A percentile compares a stretch with the other conserved stretches of the same genome.
These are phyloP conservation scores for Porites rus DNA, from an alignment of 92 coral and sea anemone species.

Conservation along the genomic window DNA sequence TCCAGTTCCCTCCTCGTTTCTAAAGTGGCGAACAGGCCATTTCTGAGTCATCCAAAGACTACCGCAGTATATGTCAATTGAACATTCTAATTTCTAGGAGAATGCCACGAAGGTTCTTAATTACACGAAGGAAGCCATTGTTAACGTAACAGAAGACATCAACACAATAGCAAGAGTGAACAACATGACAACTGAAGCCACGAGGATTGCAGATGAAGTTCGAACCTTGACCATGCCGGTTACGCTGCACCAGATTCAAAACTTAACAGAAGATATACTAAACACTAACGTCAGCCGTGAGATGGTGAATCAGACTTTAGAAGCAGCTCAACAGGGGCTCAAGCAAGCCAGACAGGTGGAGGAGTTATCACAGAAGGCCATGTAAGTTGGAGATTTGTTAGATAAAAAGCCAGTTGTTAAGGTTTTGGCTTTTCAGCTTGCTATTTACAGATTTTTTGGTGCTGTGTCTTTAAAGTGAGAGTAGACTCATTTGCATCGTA, in stretches of 20 bases:
- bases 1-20: too few species aligned
- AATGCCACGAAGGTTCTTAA: conserved; percentile 83
- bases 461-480: too few species aligned
- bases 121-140: conserved; percentile 70
- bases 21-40: too few species aligned
- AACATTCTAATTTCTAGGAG: conserved; percentile 44
- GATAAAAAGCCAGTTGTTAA: background rate
- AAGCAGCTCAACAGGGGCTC: conserved; percentile 87
- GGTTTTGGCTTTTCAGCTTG: background rate
- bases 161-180: conserved; percentile 71
- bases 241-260: conserved; percentile 75
- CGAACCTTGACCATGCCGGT: conserved; percentile 82
- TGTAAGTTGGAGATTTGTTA: conserved; percentile 61
- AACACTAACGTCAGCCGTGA: conserved; percentile 74
- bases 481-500: too few species aligned
- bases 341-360: conserved; percentile 83
- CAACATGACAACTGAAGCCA: conserved; percentile 83
- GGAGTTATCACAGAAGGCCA: conserved; percentile 79
- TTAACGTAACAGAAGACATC: conserved; percentile 79
- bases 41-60: too few species aligned
- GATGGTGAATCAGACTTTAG: conserved; percentile 80
- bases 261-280: conserved; percentile 77
- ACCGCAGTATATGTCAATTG: too few species aligned
- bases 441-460: background rate
- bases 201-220: conserved; percentile 78